Evolutionary conservation across 2,113 vertebrate species (phyloP).

Genomic region (human (Homo sapiens)): DNA sequence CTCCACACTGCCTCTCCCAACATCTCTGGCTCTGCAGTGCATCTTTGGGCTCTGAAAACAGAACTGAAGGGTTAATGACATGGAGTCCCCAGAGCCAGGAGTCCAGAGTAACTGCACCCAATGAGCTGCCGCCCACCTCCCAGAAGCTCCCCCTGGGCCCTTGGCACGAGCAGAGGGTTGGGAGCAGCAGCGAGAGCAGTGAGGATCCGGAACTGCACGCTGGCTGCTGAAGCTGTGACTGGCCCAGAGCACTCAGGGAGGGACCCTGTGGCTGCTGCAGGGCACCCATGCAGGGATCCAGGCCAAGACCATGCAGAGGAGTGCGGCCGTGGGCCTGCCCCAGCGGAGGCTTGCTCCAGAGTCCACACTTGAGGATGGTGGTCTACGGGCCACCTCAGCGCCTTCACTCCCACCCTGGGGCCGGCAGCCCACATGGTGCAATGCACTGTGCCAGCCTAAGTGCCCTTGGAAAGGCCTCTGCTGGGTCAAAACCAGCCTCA

Average conservation of each 20-base stretch:
- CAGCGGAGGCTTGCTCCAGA: too few species aligned
- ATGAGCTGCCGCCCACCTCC: rapidly evolving
- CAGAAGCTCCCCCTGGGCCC: neutral
- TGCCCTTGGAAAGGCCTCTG: neutral
- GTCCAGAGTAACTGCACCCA: neutral
- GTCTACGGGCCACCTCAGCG: neutral
- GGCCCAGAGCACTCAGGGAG: neutral
- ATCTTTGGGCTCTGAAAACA: neutral
- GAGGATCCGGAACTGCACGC: rapidly evolving
- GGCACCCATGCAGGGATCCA: neutral
- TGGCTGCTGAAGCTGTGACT: neutral
- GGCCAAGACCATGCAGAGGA: neutral
- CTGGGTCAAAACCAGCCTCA: neutral
- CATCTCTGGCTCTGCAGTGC: neutral
- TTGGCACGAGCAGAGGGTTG: too few species aligned
- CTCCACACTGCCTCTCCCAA: neutral
- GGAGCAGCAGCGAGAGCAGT: neutral
- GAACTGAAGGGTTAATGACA: neutral
- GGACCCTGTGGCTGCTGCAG: neutral
- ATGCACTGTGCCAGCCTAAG: too few species aligned
- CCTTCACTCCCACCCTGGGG: rapidly evolving
- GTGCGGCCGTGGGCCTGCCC: rapidly evolving
- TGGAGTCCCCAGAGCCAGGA: neutral
- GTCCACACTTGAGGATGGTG: rapidly evolving
- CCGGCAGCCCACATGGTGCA: too few species aligned